Evolutionary conservation across 1,140 invertebrate species (phyloP), one percentile per base, ranked within the genome.

Genomic region (Eulimnadia texana): DNA sequence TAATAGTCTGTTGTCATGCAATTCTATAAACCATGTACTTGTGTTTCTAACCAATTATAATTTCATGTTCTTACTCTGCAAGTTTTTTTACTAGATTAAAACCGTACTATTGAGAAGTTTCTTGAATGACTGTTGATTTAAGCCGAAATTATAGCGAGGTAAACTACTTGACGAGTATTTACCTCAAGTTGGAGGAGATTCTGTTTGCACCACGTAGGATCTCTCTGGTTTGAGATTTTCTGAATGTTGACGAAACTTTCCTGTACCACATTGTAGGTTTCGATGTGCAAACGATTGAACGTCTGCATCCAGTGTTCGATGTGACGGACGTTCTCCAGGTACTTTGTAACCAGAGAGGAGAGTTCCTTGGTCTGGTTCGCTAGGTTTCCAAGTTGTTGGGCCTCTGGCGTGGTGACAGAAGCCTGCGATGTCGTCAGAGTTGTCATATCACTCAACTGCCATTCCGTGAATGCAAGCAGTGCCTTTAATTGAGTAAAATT

Each of bases 391-490:
- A 57, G 22, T 22, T 57, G 55, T 33, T 57, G 24, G n/a, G 55
- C 24, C 2, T 33, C 27, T 13, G 27, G 24, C 1, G 55, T 33
- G 3, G 25, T 33, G 24, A 57, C 24, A 19, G 27, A 33, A 20
- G 55, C 20, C 6, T 57, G 27, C 2, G 55, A 57, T 2, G 55
- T 27, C 3, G 24, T 33, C 3, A 57, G 55, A 19, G 55, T 20
- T 13, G 55, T 29, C 33, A 57, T 57, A 20, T 57, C 55, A 29
- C 29, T 57, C 55, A 57, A 33, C 22, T 57, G 55, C 55, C 55
- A 57, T 11, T 57, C 55, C 20, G 55, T 57, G 29, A 57, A 57
- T 3, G 22, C 33, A 20, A 29, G 33, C 28, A 57, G 33, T 19
- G 55, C 55, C 55, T 57, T 3, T 1, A 52, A 9, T 19, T 19